phyloP scores from a whole-genome alignment of 2,888 invertebrate species.

The Agelastica alni region DNA sequence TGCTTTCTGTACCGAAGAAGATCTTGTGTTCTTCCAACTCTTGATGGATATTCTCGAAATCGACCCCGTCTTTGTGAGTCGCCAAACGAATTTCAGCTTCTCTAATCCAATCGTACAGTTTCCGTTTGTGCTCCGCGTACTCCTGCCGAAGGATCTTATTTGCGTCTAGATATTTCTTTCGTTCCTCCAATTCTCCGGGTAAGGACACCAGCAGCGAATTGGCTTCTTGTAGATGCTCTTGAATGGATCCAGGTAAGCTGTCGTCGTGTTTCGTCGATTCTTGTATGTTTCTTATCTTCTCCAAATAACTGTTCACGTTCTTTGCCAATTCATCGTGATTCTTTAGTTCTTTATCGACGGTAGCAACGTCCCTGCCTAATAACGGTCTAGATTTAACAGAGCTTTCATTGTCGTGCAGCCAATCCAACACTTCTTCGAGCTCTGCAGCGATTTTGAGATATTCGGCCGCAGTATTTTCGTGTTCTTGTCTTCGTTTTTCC shows the following conservation, averaged over 20 bases:
- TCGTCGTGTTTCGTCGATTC: slow-evolving; percentile 75
- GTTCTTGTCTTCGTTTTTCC: slow-evolving; percentile 84
- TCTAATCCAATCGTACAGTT: slow-evolving; percentile 81
- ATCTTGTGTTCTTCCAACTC: slow-evolving; percentile 87
- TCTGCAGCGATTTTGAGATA: slow-evolving; percentile 83
- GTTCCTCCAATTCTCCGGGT: slow-evolving; percentile 79
- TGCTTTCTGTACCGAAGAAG: slow-evolving; percentile 79
- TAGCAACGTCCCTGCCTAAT: slow-evolving; percentile 75
- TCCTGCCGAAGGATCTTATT: slow-evolving; percentile 78
- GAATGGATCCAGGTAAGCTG: slow-evolving; percentile 76
- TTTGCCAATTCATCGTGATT: slow-evolving; percentile 72
- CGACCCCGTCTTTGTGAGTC: slow-evolving; percentile 81
- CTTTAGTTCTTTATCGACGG: slow-evolving; percentile 79
- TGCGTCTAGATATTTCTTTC: slow-evolving; percentile 76
- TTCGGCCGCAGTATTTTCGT: slow-evolving; percentile 85
- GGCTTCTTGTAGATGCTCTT: slow-evolving; percentile 85
- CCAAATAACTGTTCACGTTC: slow-evolving; percentile 72
- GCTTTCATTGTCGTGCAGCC: slow-evolving; percentile 82
- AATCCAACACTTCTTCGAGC: slow-evolving; percentile 80
- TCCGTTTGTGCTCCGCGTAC: slow-evolving; percentile 75
- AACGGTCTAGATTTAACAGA: slow-evolving; percentile 81
- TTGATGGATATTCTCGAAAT: slow-evolving; percentile 81
- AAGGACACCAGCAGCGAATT: slow-evolving; percentile 76
- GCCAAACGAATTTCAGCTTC: slow-evolving; percentile 79
- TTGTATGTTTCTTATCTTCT: slow-evolving; percentile 65